Percentiles rank a stretch among this genome's conserved stretches.
These are phyloP conservation scores for Chloroceryle inda DNA, from an alignment of 2,797 vertebrate genomes.

Conservation along the genomic window DNA sequence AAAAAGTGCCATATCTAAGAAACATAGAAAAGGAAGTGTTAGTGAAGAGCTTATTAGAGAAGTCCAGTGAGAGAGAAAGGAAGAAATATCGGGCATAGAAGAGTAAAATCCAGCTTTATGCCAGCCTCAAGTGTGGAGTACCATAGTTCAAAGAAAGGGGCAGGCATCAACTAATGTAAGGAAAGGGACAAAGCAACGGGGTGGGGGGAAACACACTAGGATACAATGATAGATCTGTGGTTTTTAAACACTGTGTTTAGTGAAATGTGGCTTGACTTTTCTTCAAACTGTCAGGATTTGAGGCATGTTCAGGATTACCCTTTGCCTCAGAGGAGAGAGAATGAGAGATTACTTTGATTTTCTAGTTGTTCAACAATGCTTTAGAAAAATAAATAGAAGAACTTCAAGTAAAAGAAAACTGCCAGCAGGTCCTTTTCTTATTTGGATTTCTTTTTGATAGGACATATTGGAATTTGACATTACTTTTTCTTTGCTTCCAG, in stretches of 20 bases:
- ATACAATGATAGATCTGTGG: neutral
- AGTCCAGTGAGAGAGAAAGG: neutral
- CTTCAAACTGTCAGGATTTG: neutral
- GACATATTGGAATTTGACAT: neutral
- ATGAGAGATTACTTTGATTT: constrained; percentile 10
- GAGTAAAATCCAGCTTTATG: neutral
- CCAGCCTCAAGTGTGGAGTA: neutral
- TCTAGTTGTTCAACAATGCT: constrained; percentile 8
- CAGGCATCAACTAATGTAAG: neutral
- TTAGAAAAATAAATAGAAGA: constrained; percentile 36
- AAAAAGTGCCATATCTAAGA: neutral
- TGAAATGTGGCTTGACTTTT: neutral
- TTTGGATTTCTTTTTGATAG: constrained; percentile 20
- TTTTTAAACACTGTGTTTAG: neutral
- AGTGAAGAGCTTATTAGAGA: neutral
- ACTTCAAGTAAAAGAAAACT: neutral
- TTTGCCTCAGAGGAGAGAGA: constrained; percentile 7
- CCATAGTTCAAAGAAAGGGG: neutral
- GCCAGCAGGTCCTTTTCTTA: neutral
- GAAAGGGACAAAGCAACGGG: neutral
- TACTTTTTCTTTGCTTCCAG: constrained; percentile 9
- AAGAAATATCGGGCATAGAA: neutral
- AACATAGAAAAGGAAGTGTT: neutral
- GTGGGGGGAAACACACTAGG: neutral
- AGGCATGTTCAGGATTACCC: neutral